phyloP scores from a whole-genome alignment of 53 echinoderm and acorn worm species.

The Henricia sp. region DNA sequence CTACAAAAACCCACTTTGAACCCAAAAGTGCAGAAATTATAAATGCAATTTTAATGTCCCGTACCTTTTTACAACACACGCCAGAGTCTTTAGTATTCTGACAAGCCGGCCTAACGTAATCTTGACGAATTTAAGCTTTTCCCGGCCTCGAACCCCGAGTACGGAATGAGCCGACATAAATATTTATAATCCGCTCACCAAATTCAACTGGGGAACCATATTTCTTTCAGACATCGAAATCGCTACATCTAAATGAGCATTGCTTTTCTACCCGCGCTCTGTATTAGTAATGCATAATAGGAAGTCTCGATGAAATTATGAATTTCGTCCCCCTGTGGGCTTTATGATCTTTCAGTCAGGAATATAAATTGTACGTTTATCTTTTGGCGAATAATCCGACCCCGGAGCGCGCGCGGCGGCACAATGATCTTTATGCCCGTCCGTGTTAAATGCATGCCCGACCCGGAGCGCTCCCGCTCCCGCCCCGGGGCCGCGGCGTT shows the following conservation, averaged over 20 bases:
- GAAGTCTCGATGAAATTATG: conserved; percentile 4
- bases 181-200: conserved; percentile 21
- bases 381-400: conserved; percentile 15
- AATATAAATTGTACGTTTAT: conserved; percentile 64
- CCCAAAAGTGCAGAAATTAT: conserved; percentile 41
- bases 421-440: too few species aligned
- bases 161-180: conserved; percentile 12
- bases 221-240: neutral
- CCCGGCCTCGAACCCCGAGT: neutral
- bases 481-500: neutral
- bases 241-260: conserved; percentile 1
- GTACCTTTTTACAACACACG: neutral
- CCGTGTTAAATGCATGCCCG: conserved; percentile 1
- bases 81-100: neutral
- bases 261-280: neutral
- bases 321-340: too few species aligned
- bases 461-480: neutral
- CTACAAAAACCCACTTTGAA: too few species aligned
- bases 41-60: conserved; percentile 19
- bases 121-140: conserved; percentile 21
- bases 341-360: neutral
- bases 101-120: neutral
- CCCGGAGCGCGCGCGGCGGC: neutral
- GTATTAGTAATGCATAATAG: neutral
- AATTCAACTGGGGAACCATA: neutral